These are phyloP conservation scores for Gambelia wislizenii DNA, from an alignment of 2,797 vertebrate species.

Conservation along the genomic window DNA sequence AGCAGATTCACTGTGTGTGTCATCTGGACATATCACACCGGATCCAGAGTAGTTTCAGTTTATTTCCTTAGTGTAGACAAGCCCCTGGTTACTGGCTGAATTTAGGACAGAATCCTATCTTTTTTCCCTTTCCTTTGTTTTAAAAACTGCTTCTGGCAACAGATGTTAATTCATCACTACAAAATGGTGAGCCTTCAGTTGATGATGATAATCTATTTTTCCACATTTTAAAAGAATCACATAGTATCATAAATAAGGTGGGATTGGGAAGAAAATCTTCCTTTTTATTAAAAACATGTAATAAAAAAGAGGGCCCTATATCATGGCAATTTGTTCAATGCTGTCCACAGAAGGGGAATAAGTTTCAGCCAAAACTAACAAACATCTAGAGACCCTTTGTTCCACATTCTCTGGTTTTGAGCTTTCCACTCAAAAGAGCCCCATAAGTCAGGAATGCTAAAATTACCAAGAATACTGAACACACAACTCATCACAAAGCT, in stretches of 20 bases:
- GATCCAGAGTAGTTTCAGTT: too few species aligned
- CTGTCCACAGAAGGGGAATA: constrained; percentile 37
- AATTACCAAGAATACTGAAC: constrained; percentile 28
- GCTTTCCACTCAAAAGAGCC: constrained; percentile 10
- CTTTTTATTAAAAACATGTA: constrained; percentile 14
- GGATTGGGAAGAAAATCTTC: background rate
- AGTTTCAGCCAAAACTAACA: constrained; percentile 60
- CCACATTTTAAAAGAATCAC: background rate
- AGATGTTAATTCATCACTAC: constrained; percentile 48
- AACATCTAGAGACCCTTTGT: constrained; percentile 49
- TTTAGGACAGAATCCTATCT: background rate
- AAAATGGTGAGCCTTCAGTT: constrained; percentile 16
- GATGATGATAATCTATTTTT: constrained; percentile 2
- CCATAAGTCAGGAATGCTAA: constrained; percentile 32
- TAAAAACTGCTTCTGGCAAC: constrained; percentile 10
- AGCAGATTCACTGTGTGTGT: too few species aligned
- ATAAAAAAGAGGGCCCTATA: constrained; percentile 18
- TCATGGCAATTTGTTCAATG: constrained; percentile 42
- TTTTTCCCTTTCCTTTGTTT: background rate
- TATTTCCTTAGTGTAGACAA: too few species aligned
- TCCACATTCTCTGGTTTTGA: constrained; percentile 34
- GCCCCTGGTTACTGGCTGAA: background rate
- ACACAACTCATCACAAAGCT: constrained; percentile 15
- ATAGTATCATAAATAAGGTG: background rate
- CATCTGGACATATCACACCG: too few species aligned